Evolutionary conservation across 2,797 vertebrate species (phyloP), one percentile per base, ranked within the genome.

Genomic region (Zonotrichia albicollis): DNA sequence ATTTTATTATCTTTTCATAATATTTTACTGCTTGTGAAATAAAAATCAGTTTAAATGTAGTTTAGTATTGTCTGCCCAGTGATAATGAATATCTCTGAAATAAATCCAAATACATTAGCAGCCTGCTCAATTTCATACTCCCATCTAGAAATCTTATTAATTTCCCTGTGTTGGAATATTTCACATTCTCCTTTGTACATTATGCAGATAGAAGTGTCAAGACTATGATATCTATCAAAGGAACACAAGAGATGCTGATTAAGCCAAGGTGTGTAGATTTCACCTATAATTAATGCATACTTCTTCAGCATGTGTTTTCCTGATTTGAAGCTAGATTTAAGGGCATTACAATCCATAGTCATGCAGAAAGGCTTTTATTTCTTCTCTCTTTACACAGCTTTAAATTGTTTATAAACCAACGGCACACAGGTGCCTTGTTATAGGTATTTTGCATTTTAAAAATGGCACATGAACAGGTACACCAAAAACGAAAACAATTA

Each of bases 131-230:
- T 51, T 50, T 76, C 23, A 21, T 48, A 84, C 72, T 96, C 75
- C 53, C 70, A 93, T 85, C 82, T 77, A 91, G 73, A 97, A 96
- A 78, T 93, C 42, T 78, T 89, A 60, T 43, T 90, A 54, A 90
- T 92, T 94, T 93, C 45, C 71, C 17, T 45, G 38, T 68, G 26
- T 86, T 82, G 79, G 43, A 85, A 87, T 92, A 91, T 79, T 83
- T 90, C 65, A 84, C 26, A 11, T 87, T 90, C 61, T 58, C 3
- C 27, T 86, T 70, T 60, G 17, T 57, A 29, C 32, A 62, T 70
- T 76, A 40, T 25, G 30, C 45, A 79, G 54, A 42, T 6, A 54
- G 29, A 66, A 48, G 16, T 40, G 13, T 78, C 67, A 66, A 27
- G 40, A 38, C 21, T 17, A 1, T 30, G 68, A 70, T 71, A 83